phyloP scores from a whole-genome alignment of 2,888 invertebrate species.

The Monoplex corrugatus region DNA sequence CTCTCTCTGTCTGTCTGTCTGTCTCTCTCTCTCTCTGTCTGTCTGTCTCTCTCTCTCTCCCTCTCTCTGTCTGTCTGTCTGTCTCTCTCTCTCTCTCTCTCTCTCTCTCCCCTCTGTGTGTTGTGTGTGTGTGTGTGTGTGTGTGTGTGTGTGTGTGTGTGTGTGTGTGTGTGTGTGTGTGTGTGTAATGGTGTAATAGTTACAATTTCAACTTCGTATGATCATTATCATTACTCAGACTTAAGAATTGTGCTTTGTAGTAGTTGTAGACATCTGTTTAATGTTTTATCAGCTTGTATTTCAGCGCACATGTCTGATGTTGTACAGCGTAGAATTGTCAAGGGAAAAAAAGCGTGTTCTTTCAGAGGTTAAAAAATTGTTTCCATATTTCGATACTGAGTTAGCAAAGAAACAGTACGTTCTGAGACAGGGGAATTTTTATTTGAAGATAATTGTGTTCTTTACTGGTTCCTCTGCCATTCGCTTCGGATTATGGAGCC shows the following conservation, averaged over 20 bases:
- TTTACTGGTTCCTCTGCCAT: background rate
- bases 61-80: background rate
- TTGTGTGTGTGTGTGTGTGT: too few species aligned
- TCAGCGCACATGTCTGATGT: too few species aligned
- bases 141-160: conserved; percentile 1
- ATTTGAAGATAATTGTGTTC: background rate
- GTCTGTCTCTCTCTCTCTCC: background rate
- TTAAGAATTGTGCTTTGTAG: background rate
- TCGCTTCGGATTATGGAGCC: background rate
- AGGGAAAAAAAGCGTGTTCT: too few species aligned
- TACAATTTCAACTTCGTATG: background rate
- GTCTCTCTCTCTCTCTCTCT: background rate
- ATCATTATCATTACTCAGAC: background rate
- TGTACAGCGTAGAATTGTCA: too few species aligned
- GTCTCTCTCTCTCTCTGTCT: background rate
- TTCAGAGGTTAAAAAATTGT: too few species aligned
- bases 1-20: background rate
- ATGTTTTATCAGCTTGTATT: too few species aligned
- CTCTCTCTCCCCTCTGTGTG: too few species aligned
- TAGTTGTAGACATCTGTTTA: too few species aligned
- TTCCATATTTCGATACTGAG: too few species aligned
- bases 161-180: conserved; percentile 1
- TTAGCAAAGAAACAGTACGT: too few species aligned
- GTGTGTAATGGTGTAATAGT: too few species aligned
- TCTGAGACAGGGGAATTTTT: too few species aligned